Base-by-base conservation (phyloP, 2,888 invertebrate genomes). In the Rhyacophila evoluta region DNA sequence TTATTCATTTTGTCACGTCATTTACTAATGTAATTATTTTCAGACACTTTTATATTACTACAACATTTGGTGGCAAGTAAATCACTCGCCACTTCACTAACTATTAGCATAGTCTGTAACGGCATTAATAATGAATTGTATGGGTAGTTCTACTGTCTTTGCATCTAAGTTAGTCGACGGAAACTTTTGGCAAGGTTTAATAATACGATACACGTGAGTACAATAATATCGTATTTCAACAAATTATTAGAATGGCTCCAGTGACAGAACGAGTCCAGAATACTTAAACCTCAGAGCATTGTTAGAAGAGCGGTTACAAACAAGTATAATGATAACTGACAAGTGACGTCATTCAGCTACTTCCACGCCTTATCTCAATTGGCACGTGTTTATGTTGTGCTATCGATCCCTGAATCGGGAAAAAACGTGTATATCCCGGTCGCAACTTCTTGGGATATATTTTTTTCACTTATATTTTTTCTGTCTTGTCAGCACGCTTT, bases 181-280 rank as follows among this genome's bases (percentile, higher is more conserved):
- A 8, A n/a, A 19, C 10, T 25, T 55, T 10, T 8, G 55, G 10
- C 19, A 19, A 25, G n/a, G 2, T 19, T 55, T 19, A 19, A 19
- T 55, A 19, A 55, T n/a, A n/a, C n/a, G 55, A 55, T 8, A 55
- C 19, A 55, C 55, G 55, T 3, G 55, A 19, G 55, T 55, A 19
- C 55, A 55, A 55, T 38, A 74, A 78, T 78, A 78, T 78, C 78
- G 38, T 38, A 78, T 78, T 78, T 78, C 78, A 74, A 70, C 78
- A 78, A 77, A 55, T 55, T 55, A 55, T 74, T 78, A 78, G 38
- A 38, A 69, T 38, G 41, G 70, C 8, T 29, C 68, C 39, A 69
- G 72, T 78, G 74, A 78, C 72, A 72, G 72, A 36, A 72, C 36
- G 72, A 33, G 19, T 28, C 10, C 19, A 3, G 72, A 77, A 77